Evolutionary conservation across 2,888 invertebrate genomes (phyloP), one percentile per base, ranked within the genome.

Genomic region (Mimas tiliae): DNA sequence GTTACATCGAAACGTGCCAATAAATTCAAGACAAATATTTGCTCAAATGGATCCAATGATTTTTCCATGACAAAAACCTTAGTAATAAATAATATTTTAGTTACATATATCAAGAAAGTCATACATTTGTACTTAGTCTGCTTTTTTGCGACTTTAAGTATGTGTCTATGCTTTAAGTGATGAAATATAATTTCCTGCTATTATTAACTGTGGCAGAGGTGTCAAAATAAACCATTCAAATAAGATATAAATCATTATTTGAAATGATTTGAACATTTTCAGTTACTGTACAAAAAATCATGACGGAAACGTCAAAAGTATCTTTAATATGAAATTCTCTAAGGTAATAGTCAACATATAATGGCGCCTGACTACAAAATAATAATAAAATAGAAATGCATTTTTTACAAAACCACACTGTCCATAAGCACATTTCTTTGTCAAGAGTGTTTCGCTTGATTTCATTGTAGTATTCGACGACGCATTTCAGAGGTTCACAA

Each of bases 21-120:
- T 27, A 52, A 21, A 52, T 55, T 38, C 55, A 38, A 55, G 34
- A 34, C 55, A 55, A 55, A 55, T 55, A 16, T 55, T 55, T 55
- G 55, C n/a, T 55, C 34, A n/a, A 53, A 55, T 16, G 33, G n/a
- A 16, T 55, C 34, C 16, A 50, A 50, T 2, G n/a, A 6, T 14
- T 27, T 27, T 52, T 27, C 14, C 4, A n/a, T n/a, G n/a, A n/a
- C n/a, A n/a, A n/a, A n/a, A n/a, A n/a, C n/a, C n/a, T n/a, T n/a
- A n/a, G n/a, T n/a, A 38, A n/a, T 34, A 38, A 55, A 55, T 55
- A 55, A 38, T 34, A 53, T 55, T 55, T 33, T 38, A 16, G n/a
- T n/a, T 33, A 14, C 0, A 27, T 52, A 38, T 16, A 14, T 34
- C 4, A 16, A 38, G 34, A 55, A 55, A 34, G 33, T 55, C 4